phyloP scores from a whole-genome alignment of 2,797 vertebrate genomes.

The Arctocebus calabarensis region DNA sequence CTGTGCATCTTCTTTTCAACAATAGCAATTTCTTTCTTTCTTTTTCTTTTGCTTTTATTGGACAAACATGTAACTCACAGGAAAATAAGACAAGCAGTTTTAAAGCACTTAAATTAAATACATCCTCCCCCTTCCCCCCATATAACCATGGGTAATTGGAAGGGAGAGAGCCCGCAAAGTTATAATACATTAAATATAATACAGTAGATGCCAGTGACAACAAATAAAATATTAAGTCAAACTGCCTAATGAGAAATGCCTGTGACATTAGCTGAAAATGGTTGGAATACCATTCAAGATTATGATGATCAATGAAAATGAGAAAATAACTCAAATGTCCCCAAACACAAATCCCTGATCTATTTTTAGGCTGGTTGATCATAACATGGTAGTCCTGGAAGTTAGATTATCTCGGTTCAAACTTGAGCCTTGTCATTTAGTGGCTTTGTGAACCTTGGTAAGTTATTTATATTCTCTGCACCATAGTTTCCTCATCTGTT shows the following conservation, averaged over 20 bases:
- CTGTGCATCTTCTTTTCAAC: not conserved
- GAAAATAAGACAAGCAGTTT: conserved; percentile 25
- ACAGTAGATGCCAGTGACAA: not conserved
- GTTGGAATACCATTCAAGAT: not conserved
- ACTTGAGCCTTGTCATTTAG: not conserved
- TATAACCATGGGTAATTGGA: not conserved
- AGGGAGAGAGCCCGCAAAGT: not conserved
- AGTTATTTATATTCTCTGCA: not conserved
- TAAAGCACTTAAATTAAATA: not conserved
- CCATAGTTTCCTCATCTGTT: not conserved
- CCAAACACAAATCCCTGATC: not conserved
- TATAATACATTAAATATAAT: not conserved
- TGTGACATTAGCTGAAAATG: not conserved
- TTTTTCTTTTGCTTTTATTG: not conserved
- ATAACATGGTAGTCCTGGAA: not conserved
- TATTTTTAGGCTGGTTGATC: not conserved
- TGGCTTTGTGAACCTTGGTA: not conserved
- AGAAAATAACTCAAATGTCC: not conserved
- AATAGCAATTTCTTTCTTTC: not conserved
- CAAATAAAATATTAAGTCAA: conserved; percentile 11
- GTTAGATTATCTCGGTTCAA: not conserved
- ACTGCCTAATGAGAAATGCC: not conserved
- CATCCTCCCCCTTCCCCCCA: not conserved
- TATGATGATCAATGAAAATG: not conserved
- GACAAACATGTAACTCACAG: conserved; percentile 5